phyloP scores from a whole-genome alignment of 2,797 vertebrate species.

The Dallia pectoralis region DNA sequence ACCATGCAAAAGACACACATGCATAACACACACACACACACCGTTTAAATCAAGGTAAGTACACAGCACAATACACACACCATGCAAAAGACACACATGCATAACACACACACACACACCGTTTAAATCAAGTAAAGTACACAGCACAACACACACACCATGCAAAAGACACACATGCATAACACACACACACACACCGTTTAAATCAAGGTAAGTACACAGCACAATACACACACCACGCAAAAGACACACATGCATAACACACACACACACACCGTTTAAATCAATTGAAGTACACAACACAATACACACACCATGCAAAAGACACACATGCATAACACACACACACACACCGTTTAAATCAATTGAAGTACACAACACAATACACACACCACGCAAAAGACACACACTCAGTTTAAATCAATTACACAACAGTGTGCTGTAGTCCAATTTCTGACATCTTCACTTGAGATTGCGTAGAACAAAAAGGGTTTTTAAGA shows the following conservation, averaged over 20 bases:
- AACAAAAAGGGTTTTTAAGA: constrained; percentile 37
- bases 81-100: too few relatives aligned
- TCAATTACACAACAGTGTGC: constrained; percentile 36
- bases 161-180: too few relatives aligned
- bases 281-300: constrained; percentile 39
- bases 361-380: constrained; percentile 39
- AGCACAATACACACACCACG: constrained; percentile 19
- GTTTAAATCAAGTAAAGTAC: constrained; percentile 37
- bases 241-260: too few relatives aligned
- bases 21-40: too few relatives aligned
- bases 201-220: constrained; percentile 38
- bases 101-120: too few relatives aligned
- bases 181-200: not conserved
- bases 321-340: too few relatives aligned
- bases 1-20: constrained; percentile 30
- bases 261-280: constrained; percentile 3
- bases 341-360: constrained; percentile 10
- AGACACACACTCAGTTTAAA: constrained; percentile 14
- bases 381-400: constrained; percentile 19
- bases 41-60: constrained; percentile 37
- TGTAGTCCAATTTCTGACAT: constrained; percentile 43
- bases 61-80: constrained; percentile 12
- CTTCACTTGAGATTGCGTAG: constrained; percentile 38
- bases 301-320: constrained; percentile 20
- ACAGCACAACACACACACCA: constrained; percentile 15